Evolutionary conservation across 1,140 invertebrate genomes (phyloP).

Genomic region (Orussus abietinus): DNA sequence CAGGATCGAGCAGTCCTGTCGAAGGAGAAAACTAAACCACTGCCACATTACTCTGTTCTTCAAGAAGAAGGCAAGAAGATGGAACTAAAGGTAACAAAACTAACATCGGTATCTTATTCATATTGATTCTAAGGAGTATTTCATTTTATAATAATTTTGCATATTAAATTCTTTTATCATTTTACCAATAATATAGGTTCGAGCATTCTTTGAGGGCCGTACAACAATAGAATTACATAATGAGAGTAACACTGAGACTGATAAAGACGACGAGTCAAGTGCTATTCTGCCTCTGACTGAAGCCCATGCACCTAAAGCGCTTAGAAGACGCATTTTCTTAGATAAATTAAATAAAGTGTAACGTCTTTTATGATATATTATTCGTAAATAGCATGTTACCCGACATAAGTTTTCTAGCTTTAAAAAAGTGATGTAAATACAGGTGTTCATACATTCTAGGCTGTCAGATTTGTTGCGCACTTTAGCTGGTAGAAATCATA

Average conservation of each 20-base stretch:
- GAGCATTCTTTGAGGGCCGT: conserved; percentile 44
- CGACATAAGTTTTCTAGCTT: too few species aligned
- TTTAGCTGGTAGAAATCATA: conserved; percentile 26
- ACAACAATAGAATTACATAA: conserved; percentile 23
- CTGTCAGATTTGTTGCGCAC: conserved; percentile 45
- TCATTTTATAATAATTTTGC: conserved; percentile 5
- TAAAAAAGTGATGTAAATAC: too few species aligned
- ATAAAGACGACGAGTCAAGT: conserved; percentile 17
- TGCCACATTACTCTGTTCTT: conserved; percentile 43
- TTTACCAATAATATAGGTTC: conserved; percentile 30
- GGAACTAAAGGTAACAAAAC: conserved; percentile 39
- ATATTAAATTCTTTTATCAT: conserved; percentile 9
- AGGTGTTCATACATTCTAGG: too few species aligned
- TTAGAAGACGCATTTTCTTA: conserved; percentile 48
- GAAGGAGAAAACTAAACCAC: conserved; percentile 34
- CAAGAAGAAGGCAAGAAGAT: conserved; percentile 43
- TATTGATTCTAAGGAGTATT: conserved; percentile 11
- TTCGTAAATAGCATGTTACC: too few species aligned
- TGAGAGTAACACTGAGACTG: conserved; percentile 1
- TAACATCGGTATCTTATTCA: background rate
- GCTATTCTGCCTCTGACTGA: conserved; percentile 46
- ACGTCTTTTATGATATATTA: conserved; percentile 9
- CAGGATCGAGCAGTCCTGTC: conserved; percentile 21
- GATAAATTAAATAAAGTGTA: conserved; percentile 49
- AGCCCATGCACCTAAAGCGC: conserved; percentile 38